Evolutionary conservation across 2,888 invertebrate genomes (phyloP), one percentile per base, ranked within the genome.

Genomic region (Megaustenia siamemsis): DNA sequence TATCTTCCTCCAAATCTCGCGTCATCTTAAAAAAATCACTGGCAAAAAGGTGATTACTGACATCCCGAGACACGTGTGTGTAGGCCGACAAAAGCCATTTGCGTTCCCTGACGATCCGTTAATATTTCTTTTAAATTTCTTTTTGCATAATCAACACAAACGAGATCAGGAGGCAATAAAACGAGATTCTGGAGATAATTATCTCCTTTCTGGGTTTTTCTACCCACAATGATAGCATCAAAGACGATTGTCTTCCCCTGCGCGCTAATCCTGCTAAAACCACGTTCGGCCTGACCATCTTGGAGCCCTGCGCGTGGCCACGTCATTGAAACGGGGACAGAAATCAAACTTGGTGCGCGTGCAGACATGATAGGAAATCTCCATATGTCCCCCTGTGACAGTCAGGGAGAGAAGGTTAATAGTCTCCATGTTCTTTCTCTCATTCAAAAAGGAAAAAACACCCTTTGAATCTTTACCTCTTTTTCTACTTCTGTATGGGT

Each of bases 351-450:
- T 68, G 28, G 28, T 38, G 56, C 82, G 73, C 82, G 71, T 71
- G 82, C 82, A 32, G 82, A 82, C 82, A 56, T 82, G 82, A 71
- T 73, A 82, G 60, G 56, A 81, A 71, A 82, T 82, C 82, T 68
- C 60, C 18, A 28, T 56, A 24, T 53, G 32, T 38, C 24, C 53
- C 60, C 18, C 15, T 56, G 15, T 53, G 32, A n/a, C 24, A 71
- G 71, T 18, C 38, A 32, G 8, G 53, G 71, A 40, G 28, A 32
- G 40, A 8, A 15, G 12, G 82, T 60, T 73, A 73, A 73, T 73
- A 73, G 28, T 4, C 35, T 49, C 32, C 10, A 32, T 12, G 49
- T 73, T 32, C 28, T 49, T 28, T 73, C 35, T 49, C 6, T 45
- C 73, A 15, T 49, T 24, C 32, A 28, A 73, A 21, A 45, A 45